Percentiles rank a stretch among this genome's conserved stretches.
phyloP scores from a whole-genome alignment of 2,113 vertebrate genomes.

The Etheostoma cragini region DNA sequence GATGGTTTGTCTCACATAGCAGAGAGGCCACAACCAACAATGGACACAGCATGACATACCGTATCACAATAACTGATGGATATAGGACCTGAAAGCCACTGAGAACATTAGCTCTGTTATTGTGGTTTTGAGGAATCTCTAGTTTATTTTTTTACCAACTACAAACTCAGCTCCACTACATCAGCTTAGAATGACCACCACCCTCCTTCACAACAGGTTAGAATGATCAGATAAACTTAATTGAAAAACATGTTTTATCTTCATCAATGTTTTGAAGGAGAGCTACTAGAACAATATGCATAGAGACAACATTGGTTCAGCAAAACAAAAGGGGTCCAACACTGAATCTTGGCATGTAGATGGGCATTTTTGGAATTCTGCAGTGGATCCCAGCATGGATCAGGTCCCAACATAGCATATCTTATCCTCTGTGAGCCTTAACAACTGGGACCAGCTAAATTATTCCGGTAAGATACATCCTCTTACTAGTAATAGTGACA shows the following conservation, averaged over 20 bases:
- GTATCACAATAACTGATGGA: constrained; percentile 67
- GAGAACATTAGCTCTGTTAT: constrained; percentile 61
- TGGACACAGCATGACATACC: constrained; percentile 57
- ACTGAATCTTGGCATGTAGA: constrained; percentile 71
- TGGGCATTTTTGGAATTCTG: constrained; percentile 84
- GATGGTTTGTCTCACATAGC: constrained; percentile 58
- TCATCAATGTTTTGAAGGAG: constrained; percentile 28
- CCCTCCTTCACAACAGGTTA: constrained; percentile 9
- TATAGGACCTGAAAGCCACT: constrained; percentile 67
- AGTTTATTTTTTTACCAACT: constrained; percentile 50
- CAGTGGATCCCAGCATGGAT: constrained; percentile 79
- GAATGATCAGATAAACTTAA: constrained; percentile 27
- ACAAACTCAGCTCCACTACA: constrained; percentile 10
- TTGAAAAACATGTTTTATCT: constrained; percentile 44
- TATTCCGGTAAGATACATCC: constrained; percentile 40
- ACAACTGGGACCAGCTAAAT: constrained; percentile 64
- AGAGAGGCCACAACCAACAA: constrained; percentile 64
- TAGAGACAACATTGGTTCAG: constrained; percentile 56
- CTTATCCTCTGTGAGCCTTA: constrained; percentile 68
- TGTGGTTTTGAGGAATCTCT: constrained; percentile 61
- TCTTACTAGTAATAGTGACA: constrained; percentile 43
- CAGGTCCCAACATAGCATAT: constrained; percentile 74
- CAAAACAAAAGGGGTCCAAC: constrained; percentile 53
- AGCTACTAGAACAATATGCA: constrained; percentile 54
- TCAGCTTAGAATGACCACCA: background rate